Evolutionary conservation across 2,888 invertebrate species (phyloP).

Genomic region (Baccha elongata): DNA sequence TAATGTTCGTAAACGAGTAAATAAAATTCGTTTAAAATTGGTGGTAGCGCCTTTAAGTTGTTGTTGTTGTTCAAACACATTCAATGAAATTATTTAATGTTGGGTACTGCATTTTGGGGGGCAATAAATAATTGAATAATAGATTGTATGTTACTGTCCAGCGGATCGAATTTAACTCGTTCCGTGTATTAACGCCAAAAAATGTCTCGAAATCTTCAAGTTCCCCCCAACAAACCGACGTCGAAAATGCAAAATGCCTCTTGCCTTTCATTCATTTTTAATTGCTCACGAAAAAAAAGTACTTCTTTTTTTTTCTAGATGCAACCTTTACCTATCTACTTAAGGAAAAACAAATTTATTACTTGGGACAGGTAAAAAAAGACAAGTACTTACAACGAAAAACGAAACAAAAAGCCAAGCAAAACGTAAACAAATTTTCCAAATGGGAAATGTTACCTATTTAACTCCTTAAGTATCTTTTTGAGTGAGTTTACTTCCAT

Average conservation of each 20-base stretch:
- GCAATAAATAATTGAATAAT: no score
- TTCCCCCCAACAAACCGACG: neutral
- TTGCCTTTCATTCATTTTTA: slow-evolving; percentile 4
- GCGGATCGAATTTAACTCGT: neutral
- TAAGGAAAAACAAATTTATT: slow-evolving; percentile 24
- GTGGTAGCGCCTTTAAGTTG: no score
- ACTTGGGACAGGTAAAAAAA: slow-evolving; percentile 19
- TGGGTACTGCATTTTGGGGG: no score
- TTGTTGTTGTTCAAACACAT: no score
- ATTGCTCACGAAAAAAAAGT: slow-evolving; percentile 13
- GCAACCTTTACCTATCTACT: slow-evolving; percentile 48
- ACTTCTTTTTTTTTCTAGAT: neutral
- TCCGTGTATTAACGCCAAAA: slow-evolving; percentile 16
- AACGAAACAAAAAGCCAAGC: slow-evolving; percentile 19
- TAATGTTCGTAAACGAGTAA: no score
- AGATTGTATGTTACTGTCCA: slow-evolving; percentile 10
- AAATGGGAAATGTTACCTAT: slow-evolving; percentile 59
- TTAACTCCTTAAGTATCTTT: slow-evolving; percentile 58
- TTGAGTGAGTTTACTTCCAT: slow-evolving; percentile 55
- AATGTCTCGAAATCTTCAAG: neutral
- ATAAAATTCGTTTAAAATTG: no score
- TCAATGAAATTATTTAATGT: no score
- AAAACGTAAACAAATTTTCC: slow-evolving; percentile 58
- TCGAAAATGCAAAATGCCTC: slow-evolving; percentile 2
- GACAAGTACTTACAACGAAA: neutral